These are phyloP conservation scores for Sebastes miniatus DNA, from an alignment of 2,797 vertebrate genomes.

Conservation along the genomic window DNA sequence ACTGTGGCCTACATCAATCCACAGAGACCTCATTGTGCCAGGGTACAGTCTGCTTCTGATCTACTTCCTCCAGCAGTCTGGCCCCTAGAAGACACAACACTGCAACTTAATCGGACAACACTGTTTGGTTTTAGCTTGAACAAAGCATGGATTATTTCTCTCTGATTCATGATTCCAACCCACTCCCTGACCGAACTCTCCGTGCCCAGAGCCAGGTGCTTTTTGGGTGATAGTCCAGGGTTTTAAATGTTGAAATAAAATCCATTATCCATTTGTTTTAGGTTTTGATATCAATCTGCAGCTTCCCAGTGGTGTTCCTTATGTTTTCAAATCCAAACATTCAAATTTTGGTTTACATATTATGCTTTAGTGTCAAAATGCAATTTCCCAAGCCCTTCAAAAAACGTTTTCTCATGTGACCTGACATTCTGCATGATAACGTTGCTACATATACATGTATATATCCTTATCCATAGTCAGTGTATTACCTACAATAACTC, in stretches of 20 bases:
- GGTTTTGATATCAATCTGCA: not conserved
- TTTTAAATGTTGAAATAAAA: not conserved
- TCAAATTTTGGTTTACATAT: no score
- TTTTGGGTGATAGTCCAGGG: not conserved
- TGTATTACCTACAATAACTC: no score
- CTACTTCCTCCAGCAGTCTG: not conserved
- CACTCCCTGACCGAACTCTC: not conserved
- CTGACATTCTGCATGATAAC: no score
- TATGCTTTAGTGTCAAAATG: no score
- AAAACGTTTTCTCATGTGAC: no score
- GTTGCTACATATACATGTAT: no score
- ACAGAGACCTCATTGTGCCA: slow-evolving; percentile 42
- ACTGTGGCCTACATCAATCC: slow-evolving; percentile 30
- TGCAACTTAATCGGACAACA: not conserved
- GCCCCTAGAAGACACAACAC: not conserved
- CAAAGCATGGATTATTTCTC: not conserved
- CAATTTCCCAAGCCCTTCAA: no score
- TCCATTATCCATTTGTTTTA: not conserved
- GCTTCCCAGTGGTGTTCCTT: not conserved
- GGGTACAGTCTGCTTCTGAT: not conserved
- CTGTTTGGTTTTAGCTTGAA: not conserved
- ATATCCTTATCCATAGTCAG: no score
- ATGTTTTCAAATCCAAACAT: not conserved
- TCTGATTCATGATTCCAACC: not conserved
- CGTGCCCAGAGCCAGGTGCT: not conserved